Evolutionary conservation across 1,140 invertebrate species (phyloP).

Genomic region (Tetramorium parvispinum): DNA sequence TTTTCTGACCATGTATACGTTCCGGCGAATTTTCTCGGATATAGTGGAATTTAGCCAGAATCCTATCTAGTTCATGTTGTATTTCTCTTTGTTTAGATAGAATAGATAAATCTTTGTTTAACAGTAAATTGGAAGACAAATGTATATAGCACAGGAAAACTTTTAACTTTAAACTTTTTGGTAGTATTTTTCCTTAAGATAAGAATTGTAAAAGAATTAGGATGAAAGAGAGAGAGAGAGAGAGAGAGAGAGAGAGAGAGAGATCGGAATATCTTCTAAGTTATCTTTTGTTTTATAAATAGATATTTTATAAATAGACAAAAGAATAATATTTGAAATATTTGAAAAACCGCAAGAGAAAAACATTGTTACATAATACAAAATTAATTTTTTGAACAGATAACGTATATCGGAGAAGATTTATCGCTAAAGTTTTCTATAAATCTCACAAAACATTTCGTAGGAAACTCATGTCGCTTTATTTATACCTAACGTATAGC

Average conservation of each 20-base stretch:
- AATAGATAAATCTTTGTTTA: slow-evolving; percentile 22
- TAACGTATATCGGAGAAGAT: neutral
- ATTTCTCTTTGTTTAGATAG: slow-evolving; percentile 20
- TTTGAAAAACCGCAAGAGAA: too few relatives aligned
- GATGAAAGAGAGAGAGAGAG: too few relatives aligned
- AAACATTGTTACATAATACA: too few relatives aligned
- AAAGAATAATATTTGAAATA: too few relatives aligned
- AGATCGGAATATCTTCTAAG: too few relatives aligned
- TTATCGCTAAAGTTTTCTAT: neutral
- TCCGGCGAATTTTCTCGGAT: slow-evolving; percentile 30
- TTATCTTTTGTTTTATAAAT: too few relatives aligned
- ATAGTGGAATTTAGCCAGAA: slow-evolving; percentile 3
- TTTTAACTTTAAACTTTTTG: neutral
- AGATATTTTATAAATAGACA: too few relatives aligned
- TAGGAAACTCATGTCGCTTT: neutral
- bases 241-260: too few relatives aligned
- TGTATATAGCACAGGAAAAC: neutral
- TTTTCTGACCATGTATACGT: neutral
- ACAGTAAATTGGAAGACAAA: neutral
- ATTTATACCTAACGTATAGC: slow-evolving; percentile 27
- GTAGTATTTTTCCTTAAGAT: neutral
- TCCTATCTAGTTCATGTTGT: neutral
- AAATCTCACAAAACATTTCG: neutral
- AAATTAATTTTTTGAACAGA: neutral
- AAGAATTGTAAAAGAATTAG: too few relatives aligned